Base-by-base conservation (phyloP, 2,113 vertebrate genomes). In the Ancistrus triradiatus region DNA sequence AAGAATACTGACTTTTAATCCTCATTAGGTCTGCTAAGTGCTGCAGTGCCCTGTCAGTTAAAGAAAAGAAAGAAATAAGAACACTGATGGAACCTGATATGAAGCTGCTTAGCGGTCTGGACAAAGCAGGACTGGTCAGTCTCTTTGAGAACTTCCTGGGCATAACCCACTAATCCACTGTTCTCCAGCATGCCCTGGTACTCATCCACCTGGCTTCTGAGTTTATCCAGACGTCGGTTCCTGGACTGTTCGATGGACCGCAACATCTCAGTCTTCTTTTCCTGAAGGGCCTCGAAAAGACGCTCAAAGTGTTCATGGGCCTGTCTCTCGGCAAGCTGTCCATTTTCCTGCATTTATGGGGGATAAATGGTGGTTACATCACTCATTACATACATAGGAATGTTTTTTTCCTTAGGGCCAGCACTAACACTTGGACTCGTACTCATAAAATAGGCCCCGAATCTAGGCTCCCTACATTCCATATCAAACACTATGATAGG, bases 141-240 rank as follows among this genome's bases (percentile, higher is more conserved):
- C 84, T 99, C 96, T 66, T 98, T 98, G 61, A 99, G 90, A 19
- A 99, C 96, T 79, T 99, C 96, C 74, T 98, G 96, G 13, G 96
- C 96, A 2, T 97, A 98, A 49, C 96, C 96, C 52, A 99, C 94
- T 0, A 99, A 88, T 1, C 96, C 96, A 3, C 79, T 95, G 81
- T 96, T 97, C 87, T 99, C 95, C 75, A 99, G 77, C 66, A 99
- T 93, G n/a, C 96, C 95, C 77, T 93, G 93, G 81, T 97, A 96
- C 69, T 98, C 95, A 27, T 97, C 94, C 78, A 91, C 77, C 86
- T 98, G 95, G 1, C n/a, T 72, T 33, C 83, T 89, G 53, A 99
- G 78, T 49, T 92, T 91, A 51, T 91, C 87, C 80, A 95, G 50
- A 48, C 92, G 90, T 49, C 90, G 63, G 72, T 76, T 90, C 77